Base-by-base conservation (phyloP, 2,797 vertebrate species). In the Tolypeutes matacus region DNA sequence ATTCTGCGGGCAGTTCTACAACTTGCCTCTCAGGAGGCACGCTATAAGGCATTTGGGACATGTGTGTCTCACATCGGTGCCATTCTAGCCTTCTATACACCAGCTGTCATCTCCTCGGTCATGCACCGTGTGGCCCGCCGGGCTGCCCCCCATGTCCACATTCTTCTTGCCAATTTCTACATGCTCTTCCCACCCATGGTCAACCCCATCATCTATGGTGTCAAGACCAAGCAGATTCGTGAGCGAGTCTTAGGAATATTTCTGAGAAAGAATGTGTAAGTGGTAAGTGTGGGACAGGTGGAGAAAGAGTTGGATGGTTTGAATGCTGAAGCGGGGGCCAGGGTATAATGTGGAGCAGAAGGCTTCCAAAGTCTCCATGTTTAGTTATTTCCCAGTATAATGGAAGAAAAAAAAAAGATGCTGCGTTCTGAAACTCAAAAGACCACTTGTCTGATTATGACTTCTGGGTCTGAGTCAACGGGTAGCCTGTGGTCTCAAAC, bases 31-130 rank as follows among this genome's bases (percentile, higher is more conserved):
- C 94, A 64, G 69, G 93, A 98, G 21, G 97, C 97, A 8, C 72
- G 69, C 17, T 84, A 94, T 2, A 97, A 98, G 29, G 78, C 96
- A 18, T 96, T 97, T n/a, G 96, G 97, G 8, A 98, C 97, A 0
- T 98, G 97, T 23, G 39, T 94, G 3, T 97, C 97, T 34, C 97
- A 98, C 7, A 29, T 97, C 62, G 90, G 94, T 7, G 23, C 87
- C 2, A 96, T 98, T 31, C 94, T 89, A 67, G 78, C 91, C 20
- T 97, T 88, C 27, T 97, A 96, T 5, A 97, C 72, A 0, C 96
- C 93, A 0, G 86, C 95, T 0, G 13, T 98, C 10, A 88, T 94
- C 64, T 98, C 96, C 0, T 97, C 81, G 15, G 25, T 97, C 20
- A 96, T 96, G 62, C 95, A 96, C 34, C 77, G 88, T 42, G 77